These are phyloP conservation scores for Sebastes wilsoni DNA, from an alignment of 2,797 vertebrate genomes.

Conservation along the genomic window DNA sequence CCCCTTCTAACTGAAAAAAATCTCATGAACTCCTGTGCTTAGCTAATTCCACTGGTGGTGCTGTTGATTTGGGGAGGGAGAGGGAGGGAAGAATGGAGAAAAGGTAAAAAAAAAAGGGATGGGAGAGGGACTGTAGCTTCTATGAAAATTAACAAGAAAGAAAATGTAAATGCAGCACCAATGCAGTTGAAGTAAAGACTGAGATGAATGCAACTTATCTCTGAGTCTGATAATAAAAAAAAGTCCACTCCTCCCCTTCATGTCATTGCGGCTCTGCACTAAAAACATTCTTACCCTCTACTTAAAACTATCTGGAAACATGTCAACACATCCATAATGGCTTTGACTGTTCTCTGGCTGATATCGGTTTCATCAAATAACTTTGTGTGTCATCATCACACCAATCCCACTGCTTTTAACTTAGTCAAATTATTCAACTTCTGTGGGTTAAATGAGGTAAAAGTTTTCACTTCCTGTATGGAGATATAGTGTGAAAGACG, in stretches of 20 bases:
- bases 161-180: background rate
- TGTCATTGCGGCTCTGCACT: too few species aligned
- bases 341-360: background rate
- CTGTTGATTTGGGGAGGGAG: background rate
- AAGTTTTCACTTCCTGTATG: background rate
- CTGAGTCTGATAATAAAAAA: background rate
- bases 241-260: too few species aligned
- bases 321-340: background rate
- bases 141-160: background rate
- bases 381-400: background rate
- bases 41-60: conserved; percentile 27
- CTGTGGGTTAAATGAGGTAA: background rate
- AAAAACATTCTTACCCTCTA: background rate
- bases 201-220: background rate
- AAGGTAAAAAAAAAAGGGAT: background rate
- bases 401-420: background rate
- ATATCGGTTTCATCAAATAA: background rate
- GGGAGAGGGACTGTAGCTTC: background rate
- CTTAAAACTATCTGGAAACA: background rate
- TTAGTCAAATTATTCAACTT: background rate
- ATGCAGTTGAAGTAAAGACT: background rate
- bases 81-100: background rate
- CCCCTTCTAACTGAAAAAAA: conserved; percentile 44
- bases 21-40: conserved; percentile 17
- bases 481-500: background rate